Evolutionary conservation across 2,113 vertebrate species (phyloP), one percentile per base, ranked within the genome.

Genomic region (Oophaga pumilio): DNA sequence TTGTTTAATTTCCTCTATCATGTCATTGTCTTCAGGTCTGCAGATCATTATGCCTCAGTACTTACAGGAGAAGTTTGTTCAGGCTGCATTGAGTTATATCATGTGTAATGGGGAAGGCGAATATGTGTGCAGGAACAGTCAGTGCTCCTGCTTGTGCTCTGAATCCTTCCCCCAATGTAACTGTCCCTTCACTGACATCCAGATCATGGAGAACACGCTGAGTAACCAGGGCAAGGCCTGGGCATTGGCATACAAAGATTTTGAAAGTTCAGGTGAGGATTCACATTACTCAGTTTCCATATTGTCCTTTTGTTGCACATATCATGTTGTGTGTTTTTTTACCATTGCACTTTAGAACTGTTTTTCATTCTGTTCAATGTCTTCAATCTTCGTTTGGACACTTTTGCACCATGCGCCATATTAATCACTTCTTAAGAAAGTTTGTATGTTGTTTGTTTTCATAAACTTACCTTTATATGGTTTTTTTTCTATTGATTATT

Each of bases 31-130:
- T 89, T 91, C 93, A 99, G 98, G 98, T 94, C 97, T 99, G 90
- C 98, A 99, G 95, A 96, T 98, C 89, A 99, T 99, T 93, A 98
- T 99, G 90, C 98, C 98, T 28, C 98, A 97, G 86, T 99, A 99
- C 91, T 96, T 99, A 91, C 98, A 98, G 91, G 98, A 99, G 94
- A 99, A 99, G 92, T 99, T 99, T 90, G 97, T 99, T 85, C 97
- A 99, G 93, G 99, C 98, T 6, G 98, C 98, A 89, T 93, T 99
- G 92, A 99, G 98, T 91, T 99, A 99, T 95, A 99, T 99, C 90
- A 99, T 99, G 98, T 99, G 98, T 91, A 99, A 99, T 0, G 98
- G 97, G 0, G 98, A 99, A 90, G 98, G 98, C 2, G 98, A 99
- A 85, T 99, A 99, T 52, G 89, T 98, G 90, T 99, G 98, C 89